Percentiles rank a stretch among this genome's conserved stretches.
Evolutionary conservation across 2,888 invertebrate genomes (phyloP).

Genomic region (Drosophila neonasuta): DNA sequence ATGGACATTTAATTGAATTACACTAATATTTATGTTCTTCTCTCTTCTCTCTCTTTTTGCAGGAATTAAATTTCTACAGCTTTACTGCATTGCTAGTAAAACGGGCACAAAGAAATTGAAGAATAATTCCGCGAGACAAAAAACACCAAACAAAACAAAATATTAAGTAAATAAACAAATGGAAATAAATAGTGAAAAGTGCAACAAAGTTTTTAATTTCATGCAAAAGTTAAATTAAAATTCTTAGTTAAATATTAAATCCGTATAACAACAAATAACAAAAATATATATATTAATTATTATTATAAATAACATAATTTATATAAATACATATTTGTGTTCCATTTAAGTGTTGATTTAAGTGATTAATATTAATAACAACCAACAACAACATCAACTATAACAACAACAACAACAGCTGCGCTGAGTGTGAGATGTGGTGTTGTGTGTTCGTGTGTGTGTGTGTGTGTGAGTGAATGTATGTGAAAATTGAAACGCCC

Average conservation of each 20-base stretch:
- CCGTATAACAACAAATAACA: slow-evolving; percentile 1
- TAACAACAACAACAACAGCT: slow-evolving; percentile 45
- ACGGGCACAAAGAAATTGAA: slow-evolving; percentile 52
- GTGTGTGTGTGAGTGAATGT: slow-evolving; percentile 25
- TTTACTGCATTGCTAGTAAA: slow-evolving; percentile 68
- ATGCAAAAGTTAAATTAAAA: slow-evolving; percentile 55
- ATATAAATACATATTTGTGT: slow-evolving; percentile 36
- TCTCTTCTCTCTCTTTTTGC: slow-evolving; percentile 26
- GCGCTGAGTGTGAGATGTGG: slow-evolving; percentile 35
- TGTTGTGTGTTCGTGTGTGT: neutral
- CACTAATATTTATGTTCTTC: slow-evolving; percentile 15
- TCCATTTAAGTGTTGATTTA: slow-evolving; percentile 23
- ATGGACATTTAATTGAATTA: slow-evolving; percentile 9
- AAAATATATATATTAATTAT: slow-evolving; percentile 7
- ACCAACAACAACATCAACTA: slow-evolving; percentile 18
- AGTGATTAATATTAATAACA: slow-evolving; percentile 19
- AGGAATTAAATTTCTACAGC: slow-evolving; percentile 70
- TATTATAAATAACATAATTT: slow-evolving; percentile 22
- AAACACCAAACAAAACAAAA: slow-evolving; percentile 24
- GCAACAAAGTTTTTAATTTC: slow-evolving; percentile 63
- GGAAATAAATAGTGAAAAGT: slow-evolving; percentile 31
- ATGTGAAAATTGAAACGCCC: slow-evolving; percentile 53
- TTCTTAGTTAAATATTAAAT: slow-evolving; percentile 53
- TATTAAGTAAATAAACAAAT: slow-evolving; percentile 22
- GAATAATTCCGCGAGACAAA: slow-evolving; percentile 53